Evolutionary conservation across 1,140 invertebrate genomes (phyloP).

Genomic region (Pollicipes pollicipes): DNA sequence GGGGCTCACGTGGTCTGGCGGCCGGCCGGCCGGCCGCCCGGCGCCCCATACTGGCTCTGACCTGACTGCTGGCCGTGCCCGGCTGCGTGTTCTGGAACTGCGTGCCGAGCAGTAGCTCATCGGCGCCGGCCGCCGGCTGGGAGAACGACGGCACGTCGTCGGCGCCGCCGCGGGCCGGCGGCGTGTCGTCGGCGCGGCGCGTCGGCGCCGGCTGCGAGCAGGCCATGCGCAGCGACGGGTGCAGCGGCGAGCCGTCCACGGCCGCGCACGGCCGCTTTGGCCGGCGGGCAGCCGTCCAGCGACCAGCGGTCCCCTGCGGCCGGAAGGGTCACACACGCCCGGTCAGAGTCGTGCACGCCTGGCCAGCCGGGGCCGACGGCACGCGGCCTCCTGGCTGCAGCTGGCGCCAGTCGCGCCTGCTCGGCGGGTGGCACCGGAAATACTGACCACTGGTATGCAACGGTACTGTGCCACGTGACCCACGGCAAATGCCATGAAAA

Average conservation of each 20-base stretch:
- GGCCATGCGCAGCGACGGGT: slow-evolving; percentile 16
- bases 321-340: too few species aligned
- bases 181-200: slow-evolving; percentile 9
- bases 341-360: too few species aligned
- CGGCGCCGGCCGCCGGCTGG: slow-evolving; percentile 62
- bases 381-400: too few species aligned
- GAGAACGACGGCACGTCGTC: slow-evolving; percentile 45
- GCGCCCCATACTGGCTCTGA: too few species aligned
- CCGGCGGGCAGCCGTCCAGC: slow-evolving; percentile 6
- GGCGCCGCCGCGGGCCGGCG: not conserved
- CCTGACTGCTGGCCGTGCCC: slow-evolving; percentile 23
- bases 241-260: not conserved
- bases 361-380: too few species aligned
- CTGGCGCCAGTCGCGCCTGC: too few species aligned
- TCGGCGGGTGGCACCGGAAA: too few species aligned
- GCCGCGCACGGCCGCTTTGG: slow-evolving; percentile 3
- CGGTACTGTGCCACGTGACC: too few species aligned
- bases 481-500: too few species aligned
- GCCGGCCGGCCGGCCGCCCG: too few species aligned
- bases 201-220: slow-evolving; percentile 28
- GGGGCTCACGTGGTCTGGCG: too few species aligned
- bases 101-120: slow-evolving; percentile 59
- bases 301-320: not conserved
- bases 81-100: slow-evolving; percentile 45
- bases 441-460: too few species aligned